These are phyloP conservation scores for Elachura formosa DNA, from an alignment of 2,113 vertebrate species.

Conservation along the genomic window DNA sequence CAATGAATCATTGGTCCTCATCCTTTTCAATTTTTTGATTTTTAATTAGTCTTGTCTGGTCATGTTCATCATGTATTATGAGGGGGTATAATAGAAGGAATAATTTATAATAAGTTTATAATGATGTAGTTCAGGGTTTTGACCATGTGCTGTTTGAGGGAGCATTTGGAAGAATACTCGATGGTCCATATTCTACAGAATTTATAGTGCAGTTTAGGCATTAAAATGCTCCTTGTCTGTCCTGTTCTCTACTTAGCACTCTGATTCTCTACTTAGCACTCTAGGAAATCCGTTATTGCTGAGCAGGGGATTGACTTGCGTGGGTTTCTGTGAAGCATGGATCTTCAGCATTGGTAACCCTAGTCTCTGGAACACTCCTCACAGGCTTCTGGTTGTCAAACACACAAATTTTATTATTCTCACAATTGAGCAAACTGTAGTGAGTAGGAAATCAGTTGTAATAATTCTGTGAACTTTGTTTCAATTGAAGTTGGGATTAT, in stretches of 20 bases:
- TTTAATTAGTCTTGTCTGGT: not conserved
- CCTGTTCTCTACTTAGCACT: not conserved
- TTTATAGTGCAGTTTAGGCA: not conserved
- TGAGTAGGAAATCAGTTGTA: not conserved
- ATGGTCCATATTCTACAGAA: not conserved
- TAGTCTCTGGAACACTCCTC: not conserved
- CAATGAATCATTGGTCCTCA: not conserved
- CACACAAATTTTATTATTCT: not conserved
- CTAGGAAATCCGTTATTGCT: not conserved
- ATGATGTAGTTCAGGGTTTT: not conserved
- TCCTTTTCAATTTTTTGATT: not conserved
- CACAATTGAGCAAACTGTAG: not conserved
- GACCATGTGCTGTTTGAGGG: not conserved
- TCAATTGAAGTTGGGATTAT: not conserved
- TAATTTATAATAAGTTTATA: not conserved
- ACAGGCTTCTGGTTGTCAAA: not conserved
- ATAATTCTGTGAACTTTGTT: not conserved
- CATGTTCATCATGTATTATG: not conserved
- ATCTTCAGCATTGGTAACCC: not conserved
- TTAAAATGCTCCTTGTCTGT: not conserved
- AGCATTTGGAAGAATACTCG: not conserved
- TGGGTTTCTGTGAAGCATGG: fast-evolving
- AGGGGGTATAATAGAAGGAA: not conserved
- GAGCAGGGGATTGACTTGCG: not conserved
- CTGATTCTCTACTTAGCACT: not conserved